Evolutionary conservation across 2,888 invertebrate genomes (phyloP).

Genomic region (Trimorus sp.): DNA sequence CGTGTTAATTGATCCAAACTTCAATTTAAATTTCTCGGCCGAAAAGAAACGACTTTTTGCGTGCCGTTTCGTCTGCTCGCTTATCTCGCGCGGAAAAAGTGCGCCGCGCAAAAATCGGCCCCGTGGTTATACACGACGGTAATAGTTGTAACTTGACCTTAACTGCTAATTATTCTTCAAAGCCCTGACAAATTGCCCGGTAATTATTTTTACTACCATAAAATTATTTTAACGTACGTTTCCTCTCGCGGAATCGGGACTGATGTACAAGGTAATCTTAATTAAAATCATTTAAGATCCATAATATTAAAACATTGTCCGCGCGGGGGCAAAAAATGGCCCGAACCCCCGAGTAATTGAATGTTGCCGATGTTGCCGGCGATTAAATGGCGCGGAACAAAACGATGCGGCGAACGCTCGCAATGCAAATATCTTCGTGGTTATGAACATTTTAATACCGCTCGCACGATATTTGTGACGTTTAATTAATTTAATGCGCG

Average conservation of each 20-base stretch:
- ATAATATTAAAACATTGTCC: conserved; percentile 46
- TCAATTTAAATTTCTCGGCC: conserved; percentile 14
- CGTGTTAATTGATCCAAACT: conserved; percentile 30
- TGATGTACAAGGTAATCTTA: conserved; percentile 57
- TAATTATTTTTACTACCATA: conserved; percentile 62
- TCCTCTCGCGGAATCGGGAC: conserved; percentile 49
- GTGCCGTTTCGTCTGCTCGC: conserved; percentile 19
- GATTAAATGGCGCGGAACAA: conserved; percentile 8
- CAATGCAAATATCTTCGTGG: neutral
- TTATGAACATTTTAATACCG: neutral
- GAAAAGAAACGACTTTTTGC: conserved; percentile 23
- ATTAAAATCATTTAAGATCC: conserved; percentile 58
- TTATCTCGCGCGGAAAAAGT: conserved; percentile 27
- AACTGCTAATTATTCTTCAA: conserved; percentile 64
- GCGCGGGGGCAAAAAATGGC: conserved; percentile 8
- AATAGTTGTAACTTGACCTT: conserved; percentile 60
- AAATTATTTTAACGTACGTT: conserved; percentile 56
- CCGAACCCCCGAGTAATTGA: conserved; percentile 17
- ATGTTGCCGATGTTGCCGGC: conserved; percentile 20
- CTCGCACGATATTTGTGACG: neutral
- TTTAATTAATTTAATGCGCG: neutral
- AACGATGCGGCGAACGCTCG: neutral
- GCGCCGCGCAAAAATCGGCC: conserved; percentile 26
- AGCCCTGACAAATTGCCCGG: conserved; percentile 61
- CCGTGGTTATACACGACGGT: conserved; percentile 32